Base-by-base conservation (phyloP, 2,888 invertebrate genomes). In the Morpho helenor region DNA sequence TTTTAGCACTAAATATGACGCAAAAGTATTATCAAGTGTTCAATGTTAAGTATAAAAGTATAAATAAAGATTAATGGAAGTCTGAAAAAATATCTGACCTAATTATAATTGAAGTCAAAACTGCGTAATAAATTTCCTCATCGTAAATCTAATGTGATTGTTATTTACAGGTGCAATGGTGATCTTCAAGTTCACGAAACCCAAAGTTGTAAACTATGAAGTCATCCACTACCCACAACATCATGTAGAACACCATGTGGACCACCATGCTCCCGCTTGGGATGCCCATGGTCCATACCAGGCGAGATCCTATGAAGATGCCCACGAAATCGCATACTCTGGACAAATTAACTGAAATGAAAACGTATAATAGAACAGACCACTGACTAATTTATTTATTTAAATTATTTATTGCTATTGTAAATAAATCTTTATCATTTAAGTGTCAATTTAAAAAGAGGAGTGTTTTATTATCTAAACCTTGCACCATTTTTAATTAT, bases 161-260 rank as follows among this genome's bases (percentile, higher is more conserved):
- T 61, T 51, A 57, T 55, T 68, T 64, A 16, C 77, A 91, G 91
- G 90, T 66, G 96, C 96, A 60, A 92, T 96, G 92, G 92, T 96
- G 54, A 95, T 97, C 79, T 96, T 96, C 91, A 96, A 96, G 85
- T 93, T 96, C 77, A 95, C 96, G 68, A 96, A 96, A 76, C 96
- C 96, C 59, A 96, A 96, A 88, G 94, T 95, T 71, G 94, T 96
- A 66, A 96, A 96, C 84, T 96, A 96, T 76, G 96, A 97, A 89
- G 96, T 96, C 52, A 94, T 96, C 68, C 96, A 96, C 81, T 96
- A 95, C 76, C 95, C 95, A 42, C 94, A 94, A 71, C 93, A 93
- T 68, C 92, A 92, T 63, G 95, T 95, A 57, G 95, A 95, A 63
- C 94, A 94, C 60, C 93, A 93, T 16, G 92, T 93, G 2, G 93